A percentile compares a stretch with the other conserved stretches of the same genome.
These are phyloP conservation scores for Sarcophaga variegata DNA, from an alignment of 2,888 invertebrate genomes.

Conservation along the genomic window DNA sequence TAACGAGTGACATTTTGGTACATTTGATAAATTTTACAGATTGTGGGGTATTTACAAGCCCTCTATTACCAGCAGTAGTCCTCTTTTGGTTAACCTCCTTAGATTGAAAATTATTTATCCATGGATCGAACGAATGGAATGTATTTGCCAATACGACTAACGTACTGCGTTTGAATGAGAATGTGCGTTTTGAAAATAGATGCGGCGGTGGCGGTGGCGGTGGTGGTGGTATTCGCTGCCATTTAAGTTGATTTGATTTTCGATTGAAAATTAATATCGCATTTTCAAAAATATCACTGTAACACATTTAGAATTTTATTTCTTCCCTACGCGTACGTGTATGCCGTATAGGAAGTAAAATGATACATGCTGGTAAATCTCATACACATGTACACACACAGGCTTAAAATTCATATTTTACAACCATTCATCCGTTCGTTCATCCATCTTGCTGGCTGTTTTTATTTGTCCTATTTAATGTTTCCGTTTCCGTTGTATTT, in stretches of 20 bases:
- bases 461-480: constrained; percentile 70
- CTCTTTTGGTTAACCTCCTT: neutral
- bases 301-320: constrained; percentile 52
- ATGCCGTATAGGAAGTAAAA: neutral
- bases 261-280: constrained; percentile 72
- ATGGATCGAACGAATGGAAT: neutral
- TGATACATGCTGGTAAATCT: constrained; percentile 34
- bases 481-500: constrained; percentile 66
- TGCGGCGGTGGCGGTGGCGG: constrained; percentile 1
- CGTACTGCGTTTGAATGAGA: neutral
- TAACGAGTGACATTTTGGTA: too few relatives aligned
- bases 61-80: too few relatives aligned
- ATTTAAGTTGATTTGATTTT: constrained; percentile 72
- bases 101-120: constrained; percentile 33
- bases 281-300: constrained; percentile 68
- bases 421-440: neutral
- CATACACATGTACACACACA: constrained; percentile 2
- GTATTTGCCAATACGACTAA: too few relatives aligned
- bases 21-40: too few relatives aligned
- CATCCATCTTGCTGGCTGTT: constrained; percentile 49
- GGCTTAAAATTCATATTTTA: neutral
- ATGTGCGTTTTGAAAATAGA: neutral
- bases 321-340: neutral
- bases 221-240: constrained; percentile 62
- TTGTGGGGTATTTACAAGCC: too few relatives aligned